Evolutionary conservation across 2,113 vertebrate genomes (phyloP).

Genomic region (Azemiops feae): DNA sequence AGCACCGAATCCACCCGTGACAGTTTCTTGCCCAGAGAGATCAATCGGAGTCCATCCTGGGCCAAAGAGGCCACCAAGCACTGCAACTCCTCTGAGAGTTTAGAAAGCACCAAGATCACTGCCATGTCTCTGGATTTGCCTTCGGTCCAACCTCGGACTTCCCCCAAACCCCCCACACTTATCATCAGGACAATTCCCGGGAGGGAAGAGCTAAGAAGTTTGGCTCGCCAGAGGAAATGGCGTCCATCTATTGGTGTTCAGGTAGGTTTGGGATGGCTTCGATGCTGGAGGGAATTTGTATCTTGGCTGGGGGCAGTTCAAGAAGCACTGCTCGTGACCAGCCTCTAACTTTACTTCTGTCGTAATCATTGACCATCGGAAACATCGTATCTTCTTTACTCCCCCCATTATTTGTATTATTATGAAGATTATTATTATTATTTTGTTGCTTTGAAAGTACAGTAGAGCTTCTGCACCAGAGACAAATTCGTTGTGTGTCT

Average conservation of each 20-base stretch:
- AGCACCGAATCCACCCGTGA: conserved; percentile 97
- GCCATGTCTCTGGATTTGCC: conserved; percentile 75
- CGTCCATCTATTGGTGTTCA: conserved; percentile 94
- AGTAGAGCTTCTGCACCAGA: not conserved
- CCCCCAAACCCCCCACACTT: conserved; percentile 80
- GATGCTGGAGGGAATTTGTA: not conserved
- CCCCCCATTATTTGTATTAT: not conserved
- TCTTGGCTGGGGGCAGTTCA: not conserved
- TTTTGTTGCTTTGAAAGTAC: not conserved
- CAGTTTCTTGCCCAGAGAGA: conserved; percentile 83
- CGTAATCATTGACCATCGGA: not conserved
- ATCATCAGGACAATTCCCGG: conserved; percentile 81
- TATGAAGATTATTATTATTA: not conserved
- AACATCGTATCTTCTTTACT: not conserved
- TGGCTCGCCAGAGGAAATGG: conserved; percentile 88
- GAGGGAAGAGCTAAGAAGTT: conserved; percentile 82
- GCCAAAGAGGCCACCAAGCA: conserved; percentile 76
- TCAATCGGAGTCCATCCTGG: conserved; percentile 67
- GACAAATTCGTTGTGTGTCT: not conserved
- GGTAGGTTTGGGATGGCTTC: conserved; percentile 66
- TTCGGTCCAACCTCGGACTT: conserved; percentile 68
- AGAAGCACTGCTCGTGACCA: not conserved
- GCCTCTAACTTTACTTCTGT: not conserved
- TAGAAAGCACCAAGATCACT: conserved; percentile 77
- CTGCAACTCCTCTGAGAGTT: conserved; percentile 89